phyloP scores from a whole-genome alignment of 2,888 invertebrate species.

The Phlogophora meticulosa region DNA sequence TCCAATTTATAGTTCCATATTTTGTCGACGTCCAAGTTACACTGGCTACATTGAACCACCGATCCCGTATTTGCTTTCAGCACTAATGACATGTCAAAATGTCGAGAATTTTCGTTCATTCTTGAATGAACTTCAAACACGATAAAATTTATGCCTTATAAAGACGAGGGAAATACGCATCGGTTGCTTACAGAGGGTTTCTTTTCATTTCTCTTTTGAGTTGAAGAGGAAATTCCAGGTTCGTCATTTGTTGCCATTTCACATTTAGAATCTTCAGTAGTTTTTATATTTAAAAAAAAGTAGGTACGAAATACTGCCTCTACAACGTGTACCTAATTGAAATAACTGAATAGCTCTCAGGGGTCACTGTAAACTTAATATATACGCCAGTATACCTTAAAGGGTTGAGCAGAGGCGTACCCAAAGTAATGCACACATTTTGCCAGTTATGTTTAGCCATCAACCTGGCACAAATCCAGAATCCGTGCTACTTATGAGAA shows the following conservation, averaged over 20 bases:
- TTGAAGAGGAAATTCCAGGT: background rate
- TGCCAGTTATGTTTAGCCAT: too few relatives aligned
- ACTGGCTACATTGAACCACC: background rate
- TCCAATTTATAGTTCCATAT: background rate
- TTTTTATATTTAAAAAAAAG: too few relatives aligned
- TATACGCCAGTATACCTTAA: too few relatives aligned
- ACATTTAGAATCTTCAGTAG: background rate
- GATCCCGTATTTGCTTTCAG: slow-evolving; percentile 25
- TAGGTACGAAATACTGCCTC: too few relatives aligned
- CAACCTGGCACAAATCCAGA: too few relatives aligned
- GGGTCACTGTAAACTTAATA: too few relatives aligned
- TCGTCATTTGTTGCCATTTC: background rate
- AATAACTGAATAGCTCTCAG: too few relatives aligned
- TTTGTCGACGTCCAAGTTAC: slow-evolving; percentile 7
- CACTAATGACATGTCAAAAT: slow-evolving; percentile 63
- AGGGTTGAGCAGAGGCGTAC: too few relatives aligned
- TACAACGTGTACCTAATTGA: too few relatives aligned
- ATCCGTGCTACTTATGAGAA: too few relatives aligned
- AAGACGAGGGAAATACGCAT: slow-evolving; percentile 52
- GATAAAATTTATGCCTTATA: slow-evolving; percentile 57
- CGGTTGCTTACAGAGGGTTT: slow-evolving; percentile 38
- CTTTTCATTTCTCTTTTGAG: background rate
- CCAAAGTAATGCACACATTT: too few relatives aligned
- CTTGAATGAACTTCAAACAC: slow-evolving; percentile 55
- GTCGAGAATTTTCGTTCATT: slow-evolving; percentile 49